These are phyloP conservation scores for Sinocyclocheilus anophthalmus DNA, from an alignment of 2,113 vertebrate genomes.

Conservation along the genomic window DNA sequence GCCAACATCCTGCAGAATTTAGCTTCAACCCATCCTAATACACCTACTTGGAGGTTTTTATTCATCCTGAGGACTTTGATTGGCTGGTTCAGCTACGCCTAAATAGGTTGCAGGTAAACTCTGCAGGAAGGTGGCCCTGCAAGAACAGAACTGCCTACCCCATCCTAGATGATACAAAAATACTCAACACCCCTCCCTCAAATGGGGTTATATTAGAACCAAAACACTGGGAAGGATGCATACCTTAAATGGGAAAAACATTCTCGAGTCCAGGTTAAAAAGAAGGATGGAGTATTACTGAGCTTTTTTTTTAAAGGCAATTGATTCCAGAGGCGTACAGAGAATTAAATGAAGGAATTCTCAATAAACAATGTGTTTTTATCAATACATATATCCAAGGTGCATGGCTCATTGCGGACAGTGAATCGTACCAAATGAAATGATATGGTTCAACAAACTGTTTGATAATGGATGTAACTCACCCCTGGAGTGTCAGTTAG, in stretches of 20 bases:
- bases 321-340: background rate
- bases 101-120: background rate
- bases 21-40: background rate
- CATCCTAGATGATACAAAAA: background rate
- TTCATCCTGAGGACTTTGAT: background rate
- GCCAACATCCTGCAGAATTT: background rate
- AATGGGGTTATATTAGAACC: background rate
- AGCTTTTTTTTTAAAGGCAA: background rate
- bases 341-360: background rate
- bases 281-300: background rate
- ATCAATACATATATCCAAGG: background rate
- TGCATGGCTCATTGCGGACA: background rate
- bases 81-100: background rate
- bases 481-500: conserved; percentile 62
- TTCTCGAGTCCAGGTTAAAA: conserved; percentile 52
- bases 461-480: conserved; percentile 48
- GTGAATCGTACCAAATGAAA: background rate
- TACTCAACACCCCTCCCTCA: background rate
- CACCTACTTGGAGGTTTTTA: background rate
- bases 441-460: background rate
- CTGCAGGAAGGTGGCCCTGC: background rate
- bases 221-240: conserved; percentile 52
- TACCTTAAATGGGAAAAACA: conserved; percentile 83
- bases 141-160: background rate
- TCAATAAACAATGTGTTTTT: conserved; percentile 9